Evolutionary conservation across 2,113 vertebrate species (phyloP), one percentile per base, ranked within the genome.

Genomic region (Ramphastos sulfuratus): DNA sequence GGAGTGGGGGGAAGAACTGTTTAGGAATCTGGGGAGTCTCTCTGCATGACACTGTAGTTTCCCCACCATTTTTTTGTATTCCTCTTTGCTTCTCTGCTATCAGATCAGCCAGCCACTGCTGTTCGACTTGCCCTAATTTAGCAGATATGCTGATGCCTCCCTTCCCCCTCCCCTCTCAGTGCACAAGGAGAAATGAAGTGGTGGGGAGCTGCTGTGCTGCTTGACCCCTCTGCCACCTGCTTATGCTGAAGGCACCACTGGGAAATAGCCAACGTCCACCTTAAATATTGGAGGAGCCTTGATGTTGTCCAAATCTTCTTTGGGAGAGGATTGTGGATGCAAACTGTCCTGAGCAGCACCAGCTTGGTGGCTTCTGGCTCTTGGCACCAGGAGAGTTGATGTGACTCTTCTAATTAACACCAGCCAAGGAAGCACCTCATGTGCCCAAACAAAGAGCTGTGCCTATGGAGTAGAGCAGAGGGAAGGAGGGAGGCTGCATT

Each of bases 121-220:
- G 66, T 70, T 33, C 1, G 8, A n/a, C 27, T 86, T 94, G 87
- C 63, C 81, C 91, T 94, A 86, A 92, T 94, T 93, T 55, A 91
- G 89, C 71, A 73, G 74, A 59, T 93, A 73, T 4, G 66, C 71
- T 76, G 90, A 76, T 79, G 60, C 67, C 50, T 90, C 77, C 83
- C 79, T 95, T 82, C 35, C 71, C 79, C 63, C 77, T 89, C 25
- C 50, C 24, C 33, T 72, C 71, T 63, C 0, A 6, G 48, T 2
- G 12, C 59, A 85, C 70, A 33, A 82, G 56, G 65, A 91, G 80
- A 78, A 82, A 66, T 50, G 3, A 61, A 75, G 50, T 55, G 59
- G 16, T 42, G 70, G 54, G 39, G 58, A 79, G 31, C 1, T 5
- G 39, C 33, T 16, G 46, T 52, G 66, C 73, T 27, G 33, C 15